Percentiles rank a stretch among this genome's conserved stretches.
Conservation (phyloP, 2,888 invertebrate genomes). For the Xiphydria camelus region DNA sequence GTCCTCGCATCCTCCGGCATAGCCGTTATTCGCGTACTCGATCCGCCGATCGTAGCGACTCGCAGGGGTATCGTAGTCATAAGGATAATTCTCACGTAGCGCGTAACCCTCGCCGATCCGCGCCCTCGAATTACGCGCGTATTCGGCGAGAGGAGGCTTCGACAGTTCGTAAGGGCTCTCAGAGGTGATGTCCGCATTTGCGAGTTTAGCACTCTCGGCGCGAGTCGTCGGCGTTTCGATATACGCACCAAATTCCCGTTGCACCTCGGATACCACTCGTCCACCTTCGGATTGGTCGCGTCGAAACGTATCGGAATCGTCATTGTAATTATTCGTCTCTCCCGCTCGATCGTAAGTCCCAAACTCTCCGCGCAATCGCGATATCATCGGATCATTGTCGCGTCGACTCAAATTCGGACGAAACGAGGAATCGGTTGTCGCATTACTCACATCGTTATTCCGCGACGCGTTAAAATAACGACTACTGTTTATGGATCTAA, state of each 20-base stretch:
- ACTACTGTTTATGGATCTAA: conserved; percentile 64
- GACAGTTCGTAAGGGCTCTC: conserved; percentile 43
- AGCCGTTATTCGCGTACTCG: conserved; percentile 44
- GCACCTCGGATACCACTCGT: conserved; percentile 32
- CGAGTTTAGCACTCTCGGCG: conserved; percentile 29
- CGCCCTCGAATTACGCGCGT: conserved; percentile 26
- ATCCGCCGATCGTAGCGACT: conserved; percentile 43
- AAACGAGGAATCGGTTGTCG: conserved; percentile 24
- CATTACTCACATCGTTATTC: conserved; percentile 30
- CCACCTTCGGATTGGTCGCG: conserved; percentile 25
- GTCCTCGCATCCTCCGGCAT: conserved; percentile 40
- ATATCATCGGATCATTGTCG: conserved; percentile 34
- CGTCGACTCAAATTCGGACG: conserved; percentile 19
- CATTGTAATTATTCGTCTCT: conserved; percentile 30
- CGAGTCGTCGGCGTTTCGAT: conserved; percentile 30
- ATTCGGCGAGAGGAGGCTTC: conserved; percentile 32
- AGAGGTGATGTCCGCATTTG: conserved; percentile 18
- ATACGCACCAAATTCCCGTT: conserved; percentile 35
- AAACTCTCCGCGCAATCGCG: conserved; percentile 40
- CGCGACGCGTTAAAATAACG: conserved; percentile 39
- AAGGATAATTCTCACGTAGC: conserved; percentile 38
- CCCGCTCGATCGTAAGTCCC: conserved; percentile 30
- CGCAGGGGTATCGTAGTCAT: conserved; percentile 45
- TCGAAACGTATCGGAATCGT: conserved; percentile 27
- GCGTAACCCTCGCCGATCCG: conserved; percentile 32